Evolutionary conservation across 2,113 vertebrate genomes (phyloP), one percentile per base, ranked within the genome.

Genomic region (Apaloderma vittatum): DNA sequence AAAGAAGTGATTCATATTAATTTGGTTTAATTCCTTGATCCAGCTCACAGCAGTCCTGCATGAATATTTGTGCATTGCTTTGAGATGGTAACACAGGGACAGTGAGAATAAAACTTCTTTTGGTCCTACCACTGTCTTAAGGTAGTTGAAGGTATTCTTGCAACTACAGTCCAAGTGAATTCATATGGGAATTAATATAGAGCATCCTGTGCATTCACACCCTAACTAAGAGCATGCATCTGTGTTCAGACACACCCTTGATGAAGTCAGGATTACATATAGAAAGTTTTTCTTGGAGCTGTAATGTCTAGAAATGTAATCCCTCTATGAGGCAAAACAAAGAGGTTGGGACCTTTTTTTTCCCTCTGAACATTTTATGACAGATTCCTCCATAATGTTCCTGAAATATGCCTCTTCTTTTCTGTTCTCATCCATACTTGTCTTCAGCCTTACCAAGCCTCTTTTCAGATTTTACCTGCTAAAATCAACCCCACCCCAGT

Each of bases 201-300:
- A 40, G 34, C 71, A 59, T 87, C 52, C 34, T 93, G 45, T 82
- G 70, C 78, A 75, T 78, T 93, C 85, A 88, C 61, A 72, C 52
- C 45, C 61, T 81, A 46, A 52, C 83, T 51, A 26, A 59, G 21
- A 82, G 34, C 40, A 37, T 52, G 6, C 29, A 57, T 93, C 37
- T 85, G 5, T 89, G 34, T 62, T 91, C 52, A 59, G 70, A 88
- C 49, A 84, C 73, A 65, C 81, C 61, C 49, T 82, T 86, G 54
- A 43, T 59, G 62, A 95, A 80, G 68, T 37, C 1, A 54, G 79
- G 67, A 62, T 88, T 76, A 10, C 67, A 49, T 92, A 46, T 76
- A 73, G 46, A 86, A 94, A 62, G 59, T 77, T 94, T 63, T 40
- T 22, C 32, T 92, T 93, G 68, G 37, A 92, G 63, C 34, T 92